Percentiles rank a stretch among this genome's conserved stretches.
phyloP scores from a whole-genome alignment of 1,140 invertebrate species.

The Drosophila triauraria region DNA sequence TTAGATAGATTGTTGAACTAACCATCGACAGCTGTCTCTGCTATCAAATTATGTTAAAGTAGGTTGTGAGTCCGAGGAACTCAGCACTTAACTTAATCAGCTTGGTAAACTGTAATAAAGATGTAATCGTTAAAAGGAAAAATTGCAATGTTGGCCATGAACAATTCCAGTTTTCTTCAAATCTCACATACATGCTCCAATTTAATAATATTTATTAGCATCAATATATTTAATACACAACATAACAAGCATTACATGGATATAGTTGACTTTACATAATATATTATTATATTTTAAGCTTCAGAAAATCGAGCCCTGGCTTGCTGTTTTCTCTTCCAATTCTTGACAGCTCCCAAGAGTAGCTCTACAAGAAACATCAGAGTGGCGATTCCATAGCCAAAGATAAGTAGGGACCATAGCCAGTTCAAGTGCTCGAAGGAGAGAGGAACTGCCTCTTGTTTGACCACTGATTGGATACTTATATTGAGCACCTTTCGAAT shows the following conservation, averaged over 20 bases:
- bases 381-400: constrained; percentile 7
- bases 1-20: background rate
- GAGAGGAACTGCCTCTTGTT: constrained; percentile 3
- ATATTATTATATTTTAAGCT: background rate
- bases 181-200: too few relatives aligned
- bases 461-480: background rate
- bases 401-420: constrained; percentile 24
- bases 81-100: constrained; percentile 6
- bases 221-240: background rate
- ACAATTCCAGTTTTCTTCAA: too few relatives aligned
- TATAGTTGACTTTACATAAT: background rate
- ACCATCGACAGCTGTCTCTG: constrained; percentile 1
- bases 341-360: background rate
- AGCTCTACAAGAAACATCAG: constrained; percentile 29
- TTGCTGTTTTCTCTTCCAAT: background rate
- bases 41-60: background rate
- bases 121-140: background rate
- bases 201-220: background rate
- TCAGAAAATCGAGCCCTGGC: background rate
- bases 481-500: background rate
- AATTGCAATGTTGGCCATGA: background rate
- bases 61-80: background rate
- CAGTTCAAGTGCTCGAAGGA: constrained; percentile 12
- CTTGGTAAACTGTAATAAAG: too few relatives aligned
- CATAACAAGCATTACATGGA: background rate